Percentiles rank a stretch among this genome's conserved stretches.
These are phyloP conservation scores for Mactra quadrangularis DNA, from an alignment of 1,140 invertebrate species.

Conservation along the genomic window DNA sequence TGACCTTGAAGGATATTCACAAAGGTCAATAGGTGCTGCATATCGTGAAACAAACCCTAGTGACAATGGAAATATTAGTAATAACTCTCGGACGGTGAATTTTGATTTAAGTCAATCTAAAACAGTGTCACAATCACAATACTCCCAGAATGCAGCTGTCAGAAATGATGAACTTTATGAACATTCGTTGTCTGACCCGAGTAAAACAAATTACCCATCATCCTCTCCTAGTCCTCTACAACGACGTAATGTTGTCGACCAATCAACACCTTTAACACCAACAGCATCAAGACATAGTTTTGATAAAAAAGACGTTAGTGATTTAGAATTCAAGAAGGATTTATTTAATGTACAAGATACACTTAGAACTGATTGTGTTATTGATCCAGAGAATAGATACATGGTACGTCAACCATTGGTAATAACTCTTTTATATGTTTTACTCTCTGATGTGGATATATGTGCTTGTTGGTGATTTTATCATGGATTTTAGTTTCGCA, in stretches of 20 bases:
- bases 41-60: conserved; percentile 52
- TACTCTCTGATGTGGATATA: no score
- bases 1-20: conserved; percentile 77
- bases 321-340: conserved; percentile 51
- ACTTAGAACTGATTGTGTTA: conserved; percentile 1
- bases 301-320: conserved; percentile 2
- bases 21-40: conserved; percentile 60
- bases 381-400: conserved; percentile 59
- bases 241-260: conserved; percentile 72
- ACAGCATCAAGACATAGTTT: conserved; percentile 47
- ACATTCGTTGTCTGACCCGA: conserved; percentile 31
- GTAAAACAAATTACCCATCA: conserved; percentile 51
- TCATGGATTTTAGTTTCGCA: no score
- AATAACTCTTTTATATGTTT: no score
- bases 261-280: conserved; percentile 73
- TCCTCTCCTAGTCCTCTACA: conserved; percentile 74
- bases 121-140: conserved; percentile 21
- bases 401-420: conserved; percentile 38
- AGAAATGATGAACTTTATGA: conserved; percentile 72
- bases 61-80: background rate
- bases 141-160: conserved; percentile 54
- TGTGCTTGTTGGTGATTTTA: no score
- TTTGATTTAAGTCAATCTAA: no score
- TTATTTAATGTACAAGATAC: conserved; percentile 41
- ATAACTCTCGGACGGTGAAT: background rate